Percentiles rank a stretch among this genome's conserved stretches.
phyloP scores from a whole-genome alignment of 2,797 vertebrate genomes.

The Heterohyrax brucei region DNA sequence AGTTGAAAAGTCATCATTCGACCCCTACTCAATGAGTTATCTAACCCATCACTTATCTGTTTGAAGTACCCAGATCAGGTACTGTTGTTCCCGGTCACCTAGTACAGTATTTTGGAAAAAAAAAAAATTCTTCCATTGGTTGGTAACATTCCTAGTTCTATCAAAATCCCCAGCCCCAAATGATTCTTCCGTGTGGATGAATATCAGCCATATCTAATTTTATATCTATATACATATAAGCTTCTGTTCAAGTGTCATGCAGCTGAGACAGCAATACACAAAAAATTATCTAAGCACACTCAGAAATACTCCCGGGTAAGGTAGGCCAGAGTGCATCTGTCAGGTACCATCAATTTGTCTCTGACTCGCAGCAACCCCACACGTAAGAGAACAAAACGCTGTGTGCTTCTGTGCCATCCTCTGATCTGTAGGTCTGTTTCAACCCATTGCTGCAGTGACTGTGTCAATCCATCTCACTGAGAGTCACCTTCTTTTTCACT shows the following conservation, averaged over 20 bases:
- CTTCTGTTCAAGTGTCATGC: background rate
- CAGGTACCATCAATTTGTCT: too few relatives aligned
- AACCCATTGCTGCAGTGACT: too few relatives aligned
- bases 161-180: background rate
- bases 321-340: background rate
- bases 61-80: background rate
- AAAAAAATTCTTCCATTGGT: background rate
- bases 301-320: background rate
- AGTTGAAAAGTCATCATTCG: constrained; percentile 11
- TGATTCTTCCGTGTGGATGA: background rate
- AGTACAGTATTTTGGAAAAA: background rate
- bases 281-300: background rate
- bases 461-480: too few relatives aligned
- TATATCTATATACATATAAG: background rate
- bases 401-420: too few relatives aligned
- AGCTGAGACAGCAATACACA: background rate
- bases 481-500: too few relatives aligned
- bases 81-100: background rate
- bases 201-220: background rate
- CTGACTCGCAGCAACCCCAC: too few relatives aligned
- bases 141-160: background rate
- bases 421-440: too few relatives aligned
- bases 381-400: too few relatives aligned
- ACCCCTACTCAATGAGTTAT: background rate
- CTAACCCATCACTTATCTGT: background rate